Evolutionary conservation across 2,888 invertebrate species (phyloP), one percentile per base, ranked within the genome.

Genomic region (Nymphalis polychloros): DNA sequence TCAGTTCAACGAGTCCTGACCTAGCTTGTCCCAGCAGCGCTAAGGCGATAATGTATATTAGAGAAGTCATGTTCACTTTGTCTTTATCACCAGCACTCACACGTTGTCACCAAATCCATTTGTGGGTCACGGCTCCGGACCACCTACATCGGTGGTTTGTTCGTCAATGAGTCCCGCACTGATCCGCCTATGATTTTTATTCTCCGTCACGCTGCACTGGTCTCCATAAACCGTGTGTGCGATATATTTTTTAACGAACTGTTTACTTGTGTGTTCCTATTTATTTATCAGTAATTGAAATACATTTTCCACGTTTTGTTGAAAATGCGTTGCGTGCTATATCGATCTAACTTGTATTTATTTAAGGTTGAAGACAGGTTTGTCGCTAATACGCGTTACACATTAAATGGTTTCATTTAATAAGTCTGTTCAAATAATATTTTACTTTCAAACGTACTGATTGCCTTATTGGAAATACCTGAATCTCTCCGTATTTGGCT

Each of bases 131-230:
- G 76, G 77, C 10, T 52, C 70, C 78, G 79, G 73, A 85, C 90
- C 90, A 90, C 88, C 89, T 80, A 74, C 84, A 82, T 81, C 84
- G 87, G 88, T 87, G 85, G 87, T 81, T 83, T 77, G 79, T 86
- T 83, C 84, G 84, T 84, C 88, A 91, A 90, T 92, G 91, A 84
- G 85, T 84, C 85, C 84, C 76, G 77, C 79, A 79, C 81, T 81
- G 81, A 78, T 77, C 77, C 81, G 85, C 77, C 79, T 84, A 89
- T 90, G 87, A 91, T 90, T 91, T 92, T 92, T 92, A 92, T 92
- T 84, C 85, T 77, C 67, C 79, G 92, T 90, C 86, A 90, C 86
- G 92, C 87, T 91, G 87, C 87, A 86, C 76, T 85, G 88, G 68
- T 70, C 77, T 76, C 78, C 72, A 69, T 77, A 77, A 77, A 73